Percentiles rank a stretch among this genome's conserved stretches.
Conservation (phyloP, 2,797 vertebrate genomes). For the Spheniscus humboldti region DNA sequence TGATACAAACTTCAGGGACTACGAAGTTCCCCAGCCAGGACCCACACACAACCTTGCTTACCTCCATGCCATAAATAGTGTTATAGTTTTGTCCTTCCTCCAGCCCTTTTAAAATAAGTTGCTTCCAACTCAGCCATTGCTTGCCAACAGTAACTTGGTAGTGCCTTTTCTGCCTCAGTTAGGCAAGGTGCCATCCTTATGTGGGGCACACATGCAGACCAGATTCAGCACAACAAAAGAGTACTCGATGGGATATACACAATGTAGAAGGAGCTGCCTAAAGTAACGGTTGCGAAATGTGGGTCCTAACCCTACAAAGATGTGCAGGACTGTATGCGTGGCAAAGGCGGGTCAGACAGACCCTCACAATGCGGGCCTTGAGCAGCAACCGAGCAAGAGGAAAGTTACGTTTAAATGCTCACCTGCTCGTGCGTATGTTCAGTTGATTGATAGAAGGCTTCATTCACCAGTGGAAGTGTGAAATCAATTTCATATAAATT, state of each 20-base stretch:
- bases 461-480: neutral
- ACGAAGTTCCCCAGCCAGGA: neutral
- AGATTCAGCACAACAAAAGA: neutral
- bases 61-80: neutral
- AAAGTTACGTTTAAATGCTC: neutral
- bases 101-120: neutral
- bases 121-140: neutral
- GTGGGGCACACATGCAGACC: accelerated
- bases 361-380: neutral
- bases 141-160: neutral
- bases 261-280: neutral
- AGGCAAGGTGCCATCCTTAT: accelerated
- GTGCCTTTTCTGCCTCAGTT: neutral
- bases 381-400: neutral
- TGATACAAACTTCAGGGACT: neutral
- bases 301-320: neutral
- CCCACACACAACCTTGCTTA: neutral
- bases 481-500: neutral
- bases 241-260: accelerated
- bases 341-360: neutral
- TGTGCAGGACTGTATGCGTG: accelerated
- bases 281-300: accelerated
- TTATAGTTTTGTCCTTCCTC: neutral
- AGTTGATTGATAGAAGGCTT: neutral
- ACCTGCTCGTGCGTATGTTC: neutral